phyloP scores from a whole-genome alignment of 2,797 vertebrate species.

The Liasis olivaceus region DNA sequence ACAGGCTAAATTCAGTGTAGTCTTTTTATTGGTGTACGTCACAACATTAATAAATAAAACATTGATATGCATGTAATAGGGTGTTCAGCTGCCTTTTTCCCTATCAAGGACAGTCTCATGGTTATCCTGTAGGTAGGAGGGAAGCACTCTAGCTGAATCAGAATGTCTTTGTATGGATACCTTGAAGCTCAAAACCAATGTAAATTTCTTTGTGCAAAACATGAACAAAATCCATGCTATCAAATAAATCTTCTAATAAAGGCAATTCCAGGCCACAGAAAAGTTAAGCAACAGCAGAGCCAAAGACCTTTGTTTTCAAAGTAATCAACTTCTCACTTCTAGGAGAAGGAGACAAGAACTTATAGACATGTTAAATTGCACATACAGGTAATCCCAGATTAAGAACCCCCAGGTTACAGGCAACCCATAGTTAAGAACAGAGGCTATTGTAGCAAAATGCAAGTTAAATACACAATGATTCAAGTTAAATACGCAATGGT shows the following conservation, averaged over 20 bases:
- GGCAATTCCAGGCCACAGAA: not conserved
- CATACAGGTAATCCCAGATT: not conserved
- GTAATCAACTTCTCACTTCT: not conserved
- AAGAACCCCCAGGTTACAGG: not conserved
- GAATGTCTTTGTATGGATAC: not conserved
- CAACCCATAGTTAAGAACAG: too few relatives aligned
- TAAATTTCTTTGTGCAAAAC: fast-evolving
- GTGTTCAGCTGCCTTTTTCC: not conserved
- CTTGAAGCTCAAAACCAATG: not conserved
- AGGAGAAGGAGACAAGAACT: not conserved
- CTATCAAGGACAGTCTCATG: not conserved
- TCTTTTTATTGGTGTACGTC: not conserved
- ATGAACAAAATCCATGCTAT: not conserved
- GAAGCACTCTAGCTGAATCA: not conserved
- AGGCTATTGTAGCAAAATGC: too few relatives aligned
- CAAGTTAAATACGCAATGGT: too few relatives aligned
- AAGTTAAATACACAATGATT: too few relatives aligned
- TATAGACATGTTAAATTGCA: not conserved
- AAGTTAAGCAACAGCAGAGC: not conserved
- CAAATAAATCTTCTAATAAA: not conserved
- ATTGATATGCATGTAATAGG: not conserved
- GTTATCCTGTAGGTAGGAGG: not conserved
- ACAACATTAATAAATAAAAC: not conserved
- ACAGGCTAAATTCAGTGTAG: not conserved
- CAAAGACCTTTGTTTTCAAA: not conserved